Conservation (phyloP, 1,140 invertebrate genomes). For the Heliconius congener region DNA sequence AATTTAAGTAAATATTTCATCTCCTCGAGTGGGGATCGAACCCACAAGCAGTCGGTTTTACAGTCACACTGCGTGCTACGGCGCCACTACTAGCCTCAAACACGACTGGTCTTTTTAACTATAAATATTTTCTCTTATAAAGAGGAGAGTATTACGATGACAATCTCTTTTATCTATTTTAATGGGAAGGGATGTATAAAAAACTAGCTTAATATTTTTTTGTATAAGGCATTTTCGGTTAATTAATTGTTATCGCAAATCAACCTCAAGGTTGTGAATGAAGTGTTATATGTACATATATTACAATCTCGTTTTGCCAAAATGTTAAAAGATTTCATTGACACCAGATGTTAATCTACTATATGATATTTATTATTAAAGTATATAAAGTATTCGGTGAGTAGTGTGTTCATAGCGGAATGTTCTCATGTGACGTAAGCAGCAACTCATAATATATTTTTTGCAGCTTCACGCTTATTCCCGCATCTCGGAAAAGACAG, state of each 20-base stretch:
- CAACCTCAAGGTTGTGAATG: constrained; percentile 27
- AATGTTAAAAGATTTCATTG: constrained; percentile 46
- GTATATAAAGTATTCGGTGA: neutral
- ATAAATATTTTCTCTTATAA: neutral
- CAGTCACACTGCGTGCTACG: no score
- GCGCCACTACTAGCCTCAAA: no score
- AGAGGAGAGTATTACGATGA: neutral
- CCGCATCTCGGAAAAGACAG: no score
- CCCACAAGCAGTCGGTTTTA: no score
- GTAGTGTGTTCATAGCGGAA: no score
- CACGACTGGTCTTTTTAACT: neutral
- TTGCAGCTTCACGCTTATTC: no score
- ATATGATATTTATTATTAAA: constrained; percentile 5
- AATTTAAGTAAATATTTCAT: no score
- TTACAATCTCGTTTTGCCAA: constrained; percentile 31
- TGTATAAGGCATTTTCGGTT: constrained; percentile 14
- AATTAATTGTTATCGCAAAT: constrained; percentile 19
- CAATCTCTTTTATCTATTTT: constrained; percentile 4
- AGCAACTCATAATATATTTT: no score
- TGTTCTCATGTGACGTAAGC: neutral
- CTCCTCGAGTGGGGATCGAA: no score
- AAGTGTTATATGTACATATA: constrained; percentile 33
- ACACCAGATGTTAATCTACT: constrained; percentile 28
- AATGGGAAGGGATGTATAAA: neutral
- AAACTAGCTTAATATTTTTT: neutral